Evolutionary conservation across 2,888 invertebrate species (phyloP), one percentile per base, ranked within the genome.

Genomic region (Apotomis capreana): DNA sequence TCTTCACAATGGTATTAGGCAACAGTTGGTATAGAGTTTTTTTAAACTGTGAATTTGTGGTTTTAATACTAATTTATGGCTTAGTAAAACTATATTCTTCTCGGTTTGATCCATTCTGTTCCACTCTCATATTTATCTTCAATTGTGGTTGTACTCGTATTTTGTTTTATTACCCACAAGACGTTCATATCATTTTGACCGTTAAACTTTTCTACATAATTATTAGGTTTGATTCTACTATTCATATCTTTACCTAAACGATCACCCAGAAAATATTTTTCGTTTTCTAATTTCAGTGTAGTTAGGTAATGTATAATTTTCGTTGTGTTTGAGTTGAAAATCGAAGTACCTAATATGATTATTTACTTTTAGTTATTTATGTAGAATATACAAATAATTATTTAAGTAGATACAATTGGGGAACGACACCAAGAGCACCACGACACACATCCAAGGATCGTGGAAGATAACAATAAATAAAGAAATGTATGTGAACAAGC

Each of bases 21-120:
- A 83, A 84, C 84, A 81, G 82, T 83, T 84, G 80, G 89, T 85
- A 85, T 83, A 85, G 82, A 83, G 82, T 78, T 81, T 76, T 75
- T 74, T 78, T 26, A 74, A 13, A 13, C 52, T 68, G 67, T 37
- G 55, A 62, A 71, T 52, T 44, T 72, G 68, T 52, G 72, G 68
- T 68, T 68, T 68, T 72, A 72, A 72, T 72, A 63, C 72, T 59
- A 72, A 72, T 72, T 72, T 72, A 72, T 72, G 44, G 68, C 72
- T 68, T 72, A 72, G 68, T 63, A 68, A 72, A 67, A 61, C 67
- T 51, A 62, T 13, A 49, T 49, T 26, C 61, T 70, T 61, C 51
- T 55, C 12, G 57, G 51, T 62, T 58, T 52, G n/a, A 62, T 57
- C 51, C 61, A 51, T 62, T 65, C 57, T 44, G 67, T 13, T 61